Evolutionary conservation across 2,113 vertebrate species (phyloP).

Genomic region (Lonchura striata): DNA sequence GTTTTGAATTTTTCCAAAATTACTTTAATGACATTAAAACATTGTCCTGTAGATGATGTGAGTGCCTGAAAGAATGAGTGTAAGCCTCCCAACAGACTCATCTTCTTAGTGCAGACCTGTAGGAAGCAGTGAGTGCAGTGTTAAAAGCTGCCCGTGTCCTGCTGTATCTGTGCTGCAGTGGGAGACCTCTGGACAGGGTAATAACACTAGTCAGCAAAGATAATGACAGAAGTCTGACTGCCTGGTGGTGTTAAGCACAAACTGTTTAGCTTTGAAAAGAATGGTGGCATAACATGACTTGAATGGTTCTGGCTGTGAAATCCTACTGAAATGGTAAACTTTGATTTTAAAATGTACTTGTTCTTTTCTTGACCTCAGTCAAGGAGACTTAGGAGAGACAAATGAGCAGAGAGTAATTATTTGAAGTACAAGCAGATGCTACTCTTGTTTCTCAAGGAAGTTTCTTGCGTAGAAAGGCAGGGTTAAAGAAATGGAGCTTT

Average conservation of each 20-base stretch:
- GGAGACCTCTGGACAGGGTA: not conserved
- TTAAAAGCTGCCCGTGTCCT: not conserved
- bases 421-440: slow-evolving; percentile 6
- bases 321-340: not conserved
- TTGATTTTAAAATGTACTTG: not conserved
- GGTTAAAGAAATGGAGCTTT: not conserved
- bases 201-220: not conserved
- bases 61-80: not conserved
- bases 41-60: not conserved
- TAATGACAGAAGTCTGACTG: not conserved
- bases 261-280: not conserved
- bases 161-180: not conserved
- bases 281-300: not conserved
- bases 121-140: not conserved
- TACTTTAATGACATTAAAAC: not conserved
- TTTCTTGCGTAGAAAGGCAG: not conserved
- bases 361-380: slow-evolving; percentile 9
- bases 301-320: not conserved
- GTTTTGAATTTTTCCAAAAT: not conserved
- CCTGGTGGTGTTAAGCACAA: not conserved
- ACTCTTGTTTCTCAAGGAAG: slow-evolving; percentile 3
- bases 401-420: not conserved
- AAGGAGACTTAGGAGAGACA: not conserved
- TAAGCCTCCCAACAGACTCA: not conserved
- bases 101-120: not conserved